Conservation (phyloP, 1,140 invertebrate genomes). For the Procambarus virginalis region DNA sequence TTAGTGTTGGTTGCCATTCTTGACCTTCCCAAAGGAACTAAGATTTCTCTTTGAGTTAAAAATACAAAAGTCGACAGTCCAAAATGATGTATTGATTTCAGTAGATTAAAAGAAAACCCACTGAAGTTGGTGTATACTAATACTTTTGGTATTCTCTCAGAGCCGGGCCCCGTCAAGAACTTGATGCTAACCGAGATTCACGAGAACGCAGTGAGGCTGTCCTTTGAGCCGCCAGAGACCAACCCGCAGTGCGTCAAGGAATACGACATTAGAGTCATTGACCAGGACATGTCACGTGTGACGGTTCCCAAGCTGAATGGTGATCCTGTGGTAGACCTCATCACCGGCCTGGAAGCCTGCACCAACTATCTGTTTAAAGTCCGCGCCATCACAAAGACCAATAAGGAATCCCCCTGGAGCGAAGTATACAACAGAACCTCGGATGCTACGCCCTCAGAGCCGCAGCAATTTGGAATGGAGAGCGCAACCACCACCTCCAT, state of each 20-base stretch:
- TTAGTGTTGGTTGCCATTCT: too few species aligned
- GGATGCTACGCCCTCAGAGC: constrained; percentile 18
- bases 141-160: neutral
- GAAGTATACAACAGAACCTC: neutral
- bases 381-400: neutral
- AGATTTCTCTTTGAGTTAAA: too few species aligned
- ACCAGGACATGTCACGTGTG: neutral
- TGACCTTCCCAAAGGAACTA: too few species aligned
- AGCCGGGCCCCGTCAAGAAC: constrained; percentile 25
- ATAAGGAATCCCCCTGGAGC: neutral
- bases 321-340: neutral
- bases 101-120: too few species aligned
- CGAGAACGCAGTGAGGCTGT: neutral
- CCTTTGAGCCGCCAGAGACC: constrained; percentile 4
- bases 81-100: too few species aligned
- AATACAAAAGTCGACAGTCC: too few species aligned
- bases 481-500: constrained; percentile 3
- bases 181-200: neutral
- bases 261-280: constrained; percentile 31
- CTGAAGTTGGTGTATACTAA: too few species aligned
- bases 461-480: neutral
- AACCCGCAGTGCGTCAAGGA: constrained; percentile 51
- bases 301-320: neutral
- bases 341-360: constrained; percentile 41
- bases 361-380: constrained; percentile 41